Conservation (phyloP, 2,888 invertebrate genomes). For the Dermolepida albohirtum region DNA sequence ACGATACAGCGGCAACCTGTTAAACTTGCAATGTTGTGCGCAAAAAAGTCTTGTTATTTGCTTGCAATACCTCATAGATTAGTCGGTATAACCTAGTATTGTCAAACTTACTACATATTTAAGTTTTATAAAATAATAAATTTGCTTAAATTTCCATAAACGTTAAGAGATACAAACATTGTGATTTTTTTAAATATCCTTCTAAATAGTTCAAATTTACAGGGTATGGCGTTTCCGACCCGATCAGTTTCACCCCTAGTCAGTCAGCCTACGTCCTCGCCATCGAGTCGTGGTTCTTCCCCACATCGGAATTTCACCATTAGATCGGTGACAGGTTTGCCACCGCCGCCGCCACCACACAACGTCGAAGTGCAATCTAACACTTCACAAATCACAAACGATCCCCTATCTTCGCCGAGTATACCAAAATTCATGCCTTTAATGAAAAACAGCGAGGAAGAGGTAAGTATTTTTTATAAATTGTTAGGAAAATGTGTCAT, state of each 20-base stretch:
- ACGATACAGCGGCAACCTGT: too few relatives aligned
- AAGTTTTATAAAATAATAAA: too few relatives aligned
- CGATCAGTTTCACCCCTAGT: slow-evolving; percentile 79
- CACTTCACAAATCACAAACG: slow-evolving; percentile 25
- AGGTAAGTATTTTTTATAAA: slow-evolving; percentile 52
- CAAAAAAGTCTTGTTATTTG: too few relatives aligned
- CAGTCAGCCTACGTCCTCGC: slow-evolving; percentile 80
- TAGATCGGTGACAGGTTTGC: slow-evolving; percentile 50
- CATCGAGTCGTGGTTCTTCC: slow-evolving; percentile 80
- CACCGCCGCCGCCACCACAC: slow-evolving; percentile 55
- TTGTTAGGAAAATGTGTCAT: too few relatives aligned
- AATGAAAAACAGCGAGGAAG: slow-evolving; percentile 55
- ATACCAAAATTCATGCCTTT: slow-evolving; percentile 54
- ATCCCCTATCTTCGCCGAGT: slow-evolving; percentile 51
- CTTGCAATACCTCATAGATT: too few relatives aligned
- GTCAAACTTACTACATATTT: too few relatives aligned
- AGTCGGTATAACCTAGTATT: too few relatives aligned
- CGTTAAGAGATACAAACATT: too few relatives aligned
- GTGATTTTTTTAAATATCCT: slow-evolving; percentile 31
- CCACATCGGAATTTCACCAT: slow-evolving; percentile 68
- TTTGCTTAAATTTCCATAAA: too few relatives aligned
- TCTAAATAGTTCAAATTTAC: background rate
- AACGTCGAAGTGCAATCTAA: slow-evolving; percentile 36
- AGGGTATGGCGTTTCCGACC: slow-evolving; percentile 68
- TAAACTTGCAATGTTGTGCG: too few relatives aligned